Evolutionary conservation across 2,888 invertebrate species (phyloP), one percentile per base, ranked within the genome.

Genomic region (Ectemnius continuus): DNA sequence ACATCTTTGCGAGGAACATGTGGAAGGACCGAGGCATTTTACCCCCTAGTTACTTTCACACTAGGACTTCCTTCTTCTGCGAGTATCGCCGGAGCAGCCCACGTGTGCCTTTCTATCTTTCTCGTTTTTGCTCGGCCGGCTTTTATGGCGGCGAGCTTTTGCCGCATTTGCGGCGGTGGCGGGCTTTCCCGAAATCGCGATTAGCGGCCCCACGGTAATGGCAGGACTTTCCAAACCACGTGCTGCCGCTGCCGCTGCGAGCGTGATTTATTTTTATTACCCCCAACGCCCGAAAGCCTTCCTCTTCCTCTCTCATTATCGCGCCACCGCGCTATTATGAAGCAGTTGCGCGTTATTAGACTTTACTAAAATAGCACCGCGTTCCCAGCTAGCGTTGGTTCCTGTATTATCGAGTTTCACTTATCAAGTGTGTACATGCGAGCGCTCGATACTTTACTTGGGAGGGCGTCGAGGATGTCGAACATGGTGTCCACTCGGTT

Each of bases 171-270:
- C 72, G 73, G 48, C 71, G 20, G 61, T 18, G 57, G 58, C 36
- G 67, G 73, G 72, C 60, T 82, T 79, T 77, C 82, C 82, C 76
- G 63, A 82, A 82, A 80, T 82, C 79, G 70, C 69, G 80, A 82
- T 82, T 82, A 82, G 68, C 70, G 60, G 46, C 61, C 45, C 60
- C 61, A 4, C 46, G 36, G 65, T 68, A 70, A 62, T 70, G 67
- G 48, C 67, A 67, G 66, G 71, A 73, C 73, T 76, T 71, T 48
- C 74, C 72, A 64, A 72, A 80, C 80, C 82, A 75, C 81, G 70
- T 63, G 76, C 61, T 68, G 48, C 47, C 36, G 14, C 28, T 36
- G 28, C 36, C 11, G 36, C 36, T 36, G 36, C 36, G 36, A 36
- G 36, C 16, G 69, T 79, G 78, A 81, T 81, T 81, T 81, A 81